Evolutionary conservation across 1,140 invertebrate genomes (phyloP).

Genomic region (Aleiodes sp.): DNA sequence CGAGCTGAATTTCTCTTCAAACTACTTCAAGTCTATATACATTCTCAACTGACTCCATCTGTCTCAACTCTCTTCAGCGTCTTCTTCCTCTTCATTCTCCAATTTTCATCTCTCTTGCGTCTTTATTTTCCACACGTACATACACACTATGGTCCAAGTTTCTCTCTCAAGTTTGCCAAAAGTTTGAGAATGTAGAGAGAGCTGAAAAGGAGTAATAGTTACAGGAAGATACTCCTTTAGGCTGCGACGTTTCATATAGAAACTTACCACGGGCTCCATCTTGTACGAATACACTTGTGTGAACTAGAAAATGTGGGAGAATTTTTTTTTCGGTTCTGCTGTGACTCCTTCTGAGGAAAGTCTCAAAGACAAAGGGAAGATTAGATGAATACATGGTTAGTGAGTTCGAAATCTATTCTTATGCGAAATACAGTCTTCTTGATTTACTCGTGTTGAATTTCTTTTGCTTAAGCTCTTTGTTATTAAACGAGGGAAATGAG

Average conservation of each 20-base stretch:
- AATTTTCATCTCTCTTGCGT: neutral
- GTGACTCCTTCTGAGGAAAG: neutral
- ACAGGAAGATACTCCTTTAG: constrained; percentile 16
- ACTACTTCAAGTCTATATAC: constrained; percentile 16
- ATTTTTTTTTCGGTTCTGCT: neutral
- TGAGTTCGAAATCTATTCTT: no score
- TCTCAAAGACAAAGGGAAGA: neutral
- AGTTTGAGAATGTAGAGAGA: constrained; percentile 19
- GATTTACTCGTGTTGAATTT: no score
- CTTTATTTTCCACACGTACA: constrained; percentile 11
- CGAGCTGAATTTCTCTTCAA: constrained; percentile 14
- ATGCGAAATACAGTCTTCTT: no score
- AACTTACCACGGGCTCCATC: no score
- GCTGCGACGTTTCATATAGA: no score
- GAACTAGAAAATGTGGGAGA: neutral
- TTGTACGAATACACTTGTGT: neutral
- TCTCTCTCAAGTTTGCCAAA: constrained; percentile 8
- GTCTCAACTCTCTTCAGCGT: neutral
- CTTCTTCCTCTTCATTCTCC: neutral
- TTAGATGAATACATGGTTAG: neutral
- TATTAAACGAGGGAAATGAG: no score
- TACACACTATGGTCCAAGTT: constrained; percentile 23
- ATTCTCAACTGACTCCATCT: neutral
- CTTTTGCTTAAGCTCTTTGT: no score
- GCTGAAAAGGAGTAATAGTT: constrained; percentile 25